Base-by-base conservation (phyloP, 2,888 invertebrate genomes). In the Hoplodrina blanda region DNA sequence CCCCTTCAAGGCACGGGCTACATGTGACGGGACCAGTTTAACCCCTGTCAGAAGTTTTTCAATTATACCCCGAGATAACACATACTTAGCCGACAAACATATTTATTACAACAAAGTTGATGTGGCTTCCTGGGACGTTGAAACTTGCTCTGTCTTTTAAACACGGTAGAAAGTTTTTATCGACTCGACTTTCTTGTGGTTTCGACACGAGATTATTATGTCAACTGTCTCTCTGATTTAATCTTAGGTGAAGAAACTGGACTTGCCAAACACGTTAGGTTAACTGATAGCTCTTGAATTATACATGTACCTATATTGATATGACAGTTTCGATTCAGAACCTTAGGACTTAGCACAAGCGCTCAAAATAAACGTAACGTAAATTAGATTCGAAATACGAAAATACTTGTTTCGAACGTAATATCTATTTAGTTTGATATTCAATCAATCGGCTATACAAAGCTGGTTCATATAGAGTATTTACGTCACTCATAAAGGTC, bases 21-120 rank as follows among this genome's bases (percentile, higher is more conserved):
- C 85, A 85, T 84, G 84, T 85, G 82, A 83, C 76, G 78, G 71
- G 81, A 80, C 81, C 84, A 85, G 87, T 85, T 91, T 89, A 91
- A 92, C 92, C 93, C 92, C 86, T 91, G 94, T 93, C 93, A 90
- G 85, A 94, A 94, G 90, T 95, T 95, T 95, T 95, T 95, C 95
- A 95, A 95, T 95, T 94, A 95, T 89, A 89, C 87, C 85, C 72
- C 88, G 81, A 85, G 90, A 92, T 93, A 93, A 90, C 91, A 86
- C 88, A 85, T 89, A 89, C 87, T 86, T 85, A 89, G 84, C 83
- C 83, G 78, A 81, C 82, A 88, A 90, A 91, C 90, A 91, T 93
- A 92, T 93, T 93, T 92, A 92, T 90, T 90, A 88, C 87, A 81
- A 81, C 83, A 87, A 91, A 91, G 88, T 91, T 88, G 76, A 79